phyloP scores from a whole-genome alignment of 2,888 invertebrate genomes.

The Sclerodermus sp. region DNA sequence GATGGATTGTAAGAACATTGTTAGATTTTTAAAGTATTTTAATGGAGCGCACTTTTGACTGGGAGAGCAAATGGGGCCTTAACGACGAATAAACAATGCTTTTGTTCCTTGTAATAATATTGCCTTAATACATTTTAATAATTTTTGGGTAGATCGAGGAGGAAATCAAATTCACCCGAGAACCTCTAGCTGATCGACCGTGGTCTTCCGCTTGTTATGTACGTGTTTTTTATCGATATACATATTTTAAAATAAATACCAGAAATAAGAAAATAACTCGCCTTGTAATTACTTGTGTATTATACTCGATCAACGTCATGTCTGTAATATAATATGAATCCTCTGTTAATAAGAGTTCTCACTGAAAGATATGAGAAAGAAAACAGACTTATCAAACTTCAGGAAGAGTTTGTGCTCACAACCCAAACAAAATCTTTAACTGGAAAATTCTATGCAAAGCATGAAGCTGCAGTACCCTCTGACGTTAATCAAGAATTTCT shows the following conservation, averaged over 20 bases:
- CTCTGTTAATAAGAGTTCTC: conserved; percentile 39
- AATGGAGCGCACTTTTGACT: too few relatives aligned
- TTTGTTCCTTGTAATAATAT: conserved; percentile 35
- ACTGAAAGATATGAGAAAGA: conserved; percentile 44
- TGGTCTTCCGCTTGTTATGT: conserved; percentile 50
- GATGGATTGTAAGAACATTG: too few relatives aligned
- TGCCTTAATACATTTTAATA: conserved; percentile 28
- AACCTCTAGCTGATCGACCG: conserved; percentile 25
- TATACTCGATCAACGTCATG: background rate
- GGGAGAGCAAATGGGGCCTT: background rate
- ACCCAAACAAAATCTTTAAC: conserved; percentile 33
- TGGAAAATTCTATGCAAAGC: conserved; percentile 48
- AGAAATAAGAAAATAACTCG: conserved; percentile 14
- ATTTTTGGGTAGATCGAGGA: conserved; percentile 14
- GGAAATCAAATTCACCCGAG: conserved; percentile 10
- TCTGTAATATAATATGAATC: too few relatives aligned
- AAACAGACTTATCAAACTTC: conserved; percentile 29
- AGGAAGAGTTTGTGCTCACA: conserved; percentile 36
- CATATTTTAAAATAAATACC: conserved; percentile 54
- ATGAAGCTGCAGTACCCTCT: conserved; percentile 27
- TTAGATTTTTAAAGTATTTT: too few relatives aligned
- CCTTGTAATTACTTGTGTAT: conserved; percentile 5
- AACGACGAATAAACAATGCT: background rate
- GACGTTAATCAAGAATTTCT: conserved; percentile 25
- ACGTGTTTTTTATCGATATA: conserved; percentile 54